Base-by-base conservation (phyloP, 1,140 invertebrate genomes). In the Halictus rubicundus region DNA sequence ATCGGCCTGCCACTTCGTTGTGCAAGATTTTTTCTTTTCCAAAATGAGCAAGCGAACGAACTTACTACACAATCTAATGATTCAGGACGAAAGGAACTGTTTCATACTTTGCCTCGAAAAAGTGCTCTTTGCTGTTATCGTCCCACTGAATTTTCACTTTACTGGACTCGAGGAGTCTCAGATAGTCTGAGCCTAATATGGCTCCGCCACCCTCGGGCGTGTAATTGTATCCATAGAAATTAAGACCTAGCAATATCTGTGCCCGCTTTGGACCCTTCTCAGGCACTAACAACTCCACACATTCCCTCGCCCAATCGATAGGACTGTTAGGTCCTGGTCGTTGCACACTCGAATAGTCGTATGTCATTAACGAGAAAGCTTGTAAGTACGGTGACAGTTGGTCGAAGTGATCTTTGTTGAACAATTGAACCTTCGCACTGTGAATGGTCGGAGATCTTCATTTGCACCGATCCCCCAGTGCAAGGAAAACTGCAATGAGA, bases 161-260 rank as follows among this genome's bases (percentile, higher is more conserved):
- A 5, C 95, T 94, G 78, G 94, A 94, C 82, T 95, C 94, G 9
- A 97, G 89, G 23, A 96, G 90, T 71, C 95, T 94, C 61, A 98
- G 93, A 92, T 96, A 98, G 87, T 97, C 95, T 42, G 94, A 94
- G 14, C 95, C 96, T 25, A 98, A 90, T 84, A 99, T 96, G 2
- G 97, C 95, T 46, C 96, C 96, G 9, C 96, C 96, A 25, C 96
- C 96, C 83, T 95, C 95, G 1, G 95, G 94, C 1, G 95, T 96
- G 88, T 97, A 98, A 87, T 97, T 96, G 90, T 98, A 96, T 10
- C 98, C 98, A 94, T 99, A 99, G 92, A 99, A 98, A 93, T 99
- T 99, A 2, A 99, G 89, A 9, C 98, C 98, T 75, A 98, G 90
- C 46, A 99, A 93, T 69, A 99, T 97, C 93, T 99, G 97, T 9